Base-by-base conservation (phyloP, 1,140 invertebrate species). In the Heliothis virescens region DNA sequence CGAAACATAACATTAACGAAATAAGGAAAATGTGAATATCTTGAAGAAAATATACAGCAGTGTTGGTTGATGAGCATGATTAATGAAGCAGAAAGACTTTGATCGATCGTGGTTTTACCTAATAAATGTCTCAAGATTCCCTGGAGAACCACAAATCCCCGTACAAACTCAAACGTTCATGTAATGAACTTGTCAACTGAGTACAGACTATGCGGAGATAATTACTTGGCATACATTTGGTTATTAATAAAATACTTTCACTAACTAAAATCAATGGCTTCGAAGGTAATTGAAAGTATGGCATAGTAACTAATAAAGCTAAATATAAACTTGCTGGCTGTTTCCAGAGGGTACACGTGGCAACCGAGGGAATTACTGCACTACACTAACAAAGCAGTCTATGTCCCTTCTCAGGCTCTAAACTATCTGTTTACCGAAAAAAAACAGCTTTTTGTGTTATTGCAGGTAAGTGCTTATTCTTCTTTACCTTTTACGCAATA, bases 51-150 rank as follows among this genome's bases (percentile, higher is more conserved):
- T 90, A 89, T 89, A 67, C 63, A 75, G 82, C 85, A 85, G 83
- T 85, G 86, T 81, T 83, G 63, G 75, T 82, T 92, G 87, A 91
- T 91, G 91, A 90, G 89, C 86, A 90, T 89, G 91, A 92, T 92
- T 92, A 92, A 92, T 91, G 91, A 91, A 91, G 73, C 85, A 85
- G 84, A 90, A 91, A 89, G 87, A 91, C 88, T 88, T 90, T 91
- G 89, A 92, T 91, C 90, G 89, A 92, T 92, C 86, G 83, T 83
- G 89, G 86, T 89, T 91, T 91, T 89, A 85, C 85, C 84, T 89
- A 87, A 87, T 87, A 88, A 87, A 88, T 88, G 85, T 87, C 84
- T 79, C 82, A 73, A 80, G 84, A 86, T 82, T 55, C 82, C 63
- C 76, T 48, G 15, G 47, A 48, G 78, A 86, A 86, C 84, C 84